Base-by-base conservation (phyloP, 2,113 vertebrate genomes). In the Thalassarche chlororhynchos region DNA sequence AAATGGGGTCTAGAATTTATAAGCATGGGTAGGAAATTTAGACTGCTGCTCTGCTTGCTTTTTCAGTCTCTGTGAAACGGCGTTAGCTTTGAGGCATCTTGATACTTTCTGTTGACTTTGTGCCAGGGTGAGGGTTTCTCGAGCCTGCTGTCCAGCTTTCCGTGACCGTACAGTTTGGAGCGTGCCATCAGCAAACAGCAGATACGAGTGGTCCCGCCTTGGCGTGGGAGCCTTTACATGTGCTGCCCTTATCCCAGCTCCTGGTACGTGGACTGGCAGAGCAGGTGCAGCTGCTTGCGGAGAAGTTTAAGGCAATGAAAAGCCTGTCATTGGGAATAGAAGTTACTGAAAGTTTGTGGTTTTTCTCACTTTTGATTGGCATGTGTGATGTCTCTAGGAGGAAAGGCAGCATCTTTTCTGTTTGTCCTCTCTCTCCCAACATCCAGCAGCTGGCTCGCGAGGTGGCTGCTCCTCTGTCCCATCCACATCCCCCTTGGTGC, bases 201-300 rank as follows among this genome's bases (percentile, higher is more conserved):
- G 54, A 31, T 54, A n/a, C 0, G 0, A 47, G 57, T 3, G 0
- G 47, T 44, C 70, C 47, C 0, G 1, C 57, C 36, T 83, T 38
- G 52, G 36, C 0, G 0, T 1, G 8, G 79, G 61, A 93, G 46
- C 57, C 5, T 0, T 15, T n/a, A 5, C 0, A 0, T 71, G 70
- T 42, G 79, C 62, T 72, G 47, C 40, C 88, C 71, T 62, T 42
- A 17, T 31, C 89, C 62, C 76, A 61, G 17, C 68, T 83, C 5
- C 71, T 70, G 77, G 54, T 66, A 46, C 58, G 89, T 42, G 85
- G 84, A 28, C 57, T 71, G 93, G 76, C 75, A 72, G 69, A 74
- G 51, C 29, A 94, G 54, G 40, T 82, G 76, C 72, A 76, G 47
- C 25, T 0, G 2, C 69, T 80, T 80, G 40, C 5, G 5, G 84